Conservation (phyloP, 2,797 vertebrate genomes). For the Prionace glauca region DNA sequence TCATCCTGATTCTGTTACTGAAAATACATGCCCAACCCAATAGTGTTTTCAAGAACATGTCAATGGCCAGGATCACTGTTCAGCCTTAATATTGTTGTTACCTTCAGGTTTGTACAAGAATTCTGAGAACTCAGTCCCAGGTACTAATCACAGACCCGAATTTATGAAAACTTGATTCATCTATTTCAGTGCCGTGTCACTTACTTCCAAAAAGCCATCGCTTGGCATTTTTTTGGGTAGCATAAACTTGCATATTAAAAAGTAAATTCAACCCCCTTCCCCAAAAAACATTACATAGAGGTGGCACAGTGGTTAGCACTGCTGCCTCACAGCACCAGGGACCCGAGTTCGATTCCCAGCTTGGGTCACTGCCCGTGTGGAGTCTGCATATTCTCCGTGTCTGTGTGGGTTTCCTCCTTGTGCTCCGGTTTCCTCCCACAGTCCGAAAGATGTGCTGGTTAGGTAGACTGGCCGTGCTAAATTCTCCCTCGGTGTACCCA, state of each 20-base stretch:
- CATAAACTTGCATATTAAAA: neutral
- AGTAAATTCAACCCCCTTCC: neutral
- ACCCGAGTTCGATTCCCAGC: no score
- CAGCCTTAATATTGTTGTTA: neutral
- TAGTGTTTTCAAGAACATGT: neutral
- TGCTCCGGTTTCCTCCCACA: no score
- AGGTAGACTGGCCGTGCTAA: no score
- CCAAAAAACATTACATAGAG: neutral
- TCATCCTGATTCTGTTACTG: neutral
- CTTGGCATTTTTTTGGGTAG: neutral
- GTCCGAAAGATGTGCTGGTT: no score
- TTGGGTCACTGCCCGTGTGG: no score
- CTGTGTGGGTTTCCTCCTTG: no score
- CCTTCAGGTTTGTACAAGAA: neutral
- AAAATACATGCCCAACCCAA: neutral
- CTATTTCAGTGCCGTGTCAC: neutral
- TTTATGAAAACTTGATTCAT: neutral
- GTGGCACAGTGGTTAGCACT: no score
- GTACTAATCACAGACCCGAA: neutral
- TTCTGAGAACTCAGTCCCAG: neutral
- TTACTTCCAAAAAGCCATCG: neutral
- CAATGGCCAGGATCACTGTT: neutral
- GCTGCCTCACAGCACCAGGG: no score
- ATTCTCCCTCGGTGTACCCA: no score
- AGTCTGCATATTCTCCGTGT: no score